Percentiles rank a stretch among this genome's conserved stretches.
Conservation (phyloP, 2,797 vertebrate species). For the Acanthopagrus latus region DNA sequence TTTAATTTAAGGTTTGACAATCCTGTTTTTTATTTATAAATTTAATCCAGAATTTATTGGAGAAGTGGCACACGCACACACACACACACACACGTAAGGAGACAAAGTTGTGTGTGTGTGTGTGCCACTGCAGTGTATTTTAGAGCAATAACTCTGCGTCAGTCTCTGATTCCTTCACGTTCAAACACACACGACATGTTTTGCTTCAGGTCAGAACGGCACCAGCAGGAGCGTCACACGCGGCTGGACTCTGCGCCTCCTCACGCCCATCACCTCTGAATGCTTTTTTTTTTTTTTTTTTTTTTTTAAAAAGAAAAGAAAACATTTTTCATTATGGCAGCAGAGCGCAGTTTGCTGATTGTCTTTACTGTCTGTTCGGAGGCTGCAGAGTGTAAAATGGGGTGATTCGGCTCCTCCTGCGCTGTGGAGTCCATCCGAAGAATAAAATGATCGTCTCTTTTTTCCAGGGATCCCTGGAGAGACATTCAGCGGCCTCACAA, state of each 20-base stretch:
- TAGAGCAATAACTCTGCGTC: neutral
- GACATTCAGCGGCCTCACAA: slow-evolving; percentile 67
- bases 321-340: neutral
- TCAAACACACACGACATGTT: neutral
- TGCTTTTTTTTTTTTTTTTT: too few relatives aligned
- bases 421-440: slow-evolving; percentile 35
- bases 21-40: neutral
- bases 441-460: slow-evolving; percentile 61
- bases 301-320: neutral
- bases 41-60: neutral
- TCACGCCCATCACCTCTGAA: slow-evolving; percentile 5
- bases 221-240: neutral
- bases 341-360: slow-evolving; percentile 7
- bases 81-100: neutral
- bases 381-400: slow-evolving; percentile 7
- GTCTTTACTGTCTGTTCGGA: slow-evolving; percentile 5
- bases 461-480: slow-evolving; percentile 69
- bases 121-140: slow-evolving; percentile 3
- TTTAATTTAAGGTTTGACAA: neutral
- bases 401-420: slow-evolving; percentile 11
- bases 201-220: slow-evolving; percentile 7
- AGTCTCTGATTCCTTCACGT: neutral
- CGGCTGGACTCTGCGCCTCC: slow-evolving; percentile 7
- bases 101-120: slow-evolving; percentile 1
- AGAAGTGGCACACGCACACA: neutral